A percentile compares a stretch with the other conserved stretches of the same genome.
Conservation (phyloP, 2,113 vertebrate species). For the Camelus bactrianus region DNA sequence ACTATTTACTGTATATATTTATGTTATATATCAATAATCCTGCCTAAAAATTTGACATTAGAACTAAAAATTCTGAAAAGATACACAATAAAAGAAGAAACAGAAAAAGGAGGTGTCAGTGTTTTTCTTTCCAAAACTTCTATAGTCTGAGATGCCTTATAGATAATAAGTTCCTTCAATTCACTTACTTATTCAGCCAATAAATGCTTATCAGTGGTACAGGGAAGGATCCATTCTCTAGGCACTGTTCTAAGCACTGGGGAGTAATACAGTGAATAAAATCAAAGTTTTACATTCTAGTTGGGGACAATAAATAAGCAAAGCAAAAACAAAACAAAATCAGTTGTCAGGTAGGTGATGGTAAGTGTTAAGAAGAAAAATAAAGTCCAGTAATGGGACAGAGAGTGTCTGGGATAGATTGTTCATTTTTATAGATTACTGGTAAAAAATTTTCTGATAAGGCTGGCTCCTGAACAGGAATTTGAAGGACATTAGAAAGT, state of each 20-base stretch:
- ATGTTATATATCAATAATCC: background rate
- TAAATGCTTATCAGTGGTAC: background rate
- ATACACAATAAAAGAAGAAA: background rate
- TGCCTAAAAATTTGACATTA: background rate
- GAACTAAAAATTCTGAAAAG: background rate
- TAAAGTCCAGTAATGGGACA: background rate
- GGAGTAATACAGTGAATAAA: slow-evolving; percentile 38
- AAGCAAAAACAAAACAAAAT: slow-evolving; percentile 30
- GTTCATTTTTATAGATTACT: background rate
- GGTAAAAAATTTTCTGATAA: slow-evolving; percentile 21
- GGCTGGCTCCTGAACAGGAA: background rate
- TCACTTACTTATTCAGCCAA: background rate
- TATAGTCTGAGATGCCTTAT: background rate
- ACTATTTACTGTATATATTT: background rate
- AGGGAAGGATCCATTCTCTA: background rate
- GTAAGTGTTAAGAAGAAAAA: slow-evolving; percentile 33
- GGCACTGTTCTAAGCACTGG: background rate
- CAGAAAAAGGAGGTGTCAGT: background rate
- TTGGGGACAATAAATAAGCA: background rate
- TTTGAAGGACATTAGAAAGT: background rate
- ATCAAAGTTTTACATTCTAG: background rate
- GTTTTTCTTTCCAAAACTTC: slow-evolving; percentile 21
- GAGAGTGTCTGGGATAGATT: background rate
- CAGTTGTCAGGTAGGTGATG: background rate
- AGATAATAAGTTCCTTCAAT: background rate